Conservation (phyloP, 1,140 invertebrate genomes). For the Ips typographus region DNA sequence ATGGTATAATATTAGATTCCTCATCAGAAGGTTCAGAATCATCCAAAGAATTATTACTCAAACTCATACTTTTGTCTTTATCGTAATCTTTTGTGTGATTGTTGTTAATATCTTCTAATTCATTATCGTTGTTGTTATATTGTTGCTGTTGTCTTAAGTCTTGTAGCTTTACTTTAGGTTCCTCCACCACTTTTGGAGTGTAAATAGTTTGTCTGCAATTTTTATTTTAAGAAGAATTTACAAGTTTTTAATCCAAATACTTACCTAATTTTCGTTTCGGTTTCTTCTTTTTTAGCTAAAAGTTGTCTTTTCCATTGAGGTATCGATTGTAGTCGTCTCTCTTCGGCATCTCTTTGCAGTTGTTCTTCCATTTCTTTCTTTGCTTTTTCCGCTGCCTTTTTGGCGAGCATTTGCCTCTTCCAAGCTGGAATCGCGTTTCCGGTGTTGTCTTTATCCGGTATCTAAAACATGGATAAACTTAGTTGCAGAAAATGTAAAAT, state of each 20-base stretch:
- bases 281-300: constrained; percentile 76
- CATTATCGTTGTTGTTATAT: constrained; percentile 28
- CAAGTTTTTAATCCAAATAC: not conserved
- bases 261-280: constrained; percentile 69
- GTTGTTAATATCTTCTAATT: constrained; percentile 43
- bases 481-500: constrained; percentile 3
- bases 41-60: constrained; percentile 35
- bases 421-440: constrained; percentile 88
- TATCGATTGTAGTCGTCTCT: constrained; percentile 79
- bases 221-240: not conserved
- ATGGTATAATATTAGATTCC: constrained; percentile 77
- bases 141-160: constrained; percentile 49
- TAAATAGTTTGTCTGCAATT: constrained; percentile 60
- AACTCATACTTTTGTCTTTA: constrained; percentile 51
- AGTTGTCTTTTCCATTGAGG: constrained; percentile 92
- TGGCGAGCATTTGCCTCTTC: constrained; percentile 93
- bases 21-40: constrained; percentile 55
- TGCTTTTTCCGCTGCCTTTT: constrained; percentile 89
- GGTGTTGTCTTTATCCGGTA: constrained; percentile 85
- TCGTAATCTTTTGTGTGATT: constrained; percentile 49
- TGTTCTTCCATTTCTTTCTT: constrained; percentile 86
- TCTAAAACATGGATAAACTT: constrained; percentile 56
- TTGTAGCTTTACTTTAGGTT: constrained; percentile 52
- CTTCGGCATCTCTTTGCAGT: constrained; percentile 79
- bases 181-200: constrained; percentile 65